Base-by-base conservation (phyloP, 2,113 vertebrate genomes). In the Ranitomeya variabilis region DNA sequence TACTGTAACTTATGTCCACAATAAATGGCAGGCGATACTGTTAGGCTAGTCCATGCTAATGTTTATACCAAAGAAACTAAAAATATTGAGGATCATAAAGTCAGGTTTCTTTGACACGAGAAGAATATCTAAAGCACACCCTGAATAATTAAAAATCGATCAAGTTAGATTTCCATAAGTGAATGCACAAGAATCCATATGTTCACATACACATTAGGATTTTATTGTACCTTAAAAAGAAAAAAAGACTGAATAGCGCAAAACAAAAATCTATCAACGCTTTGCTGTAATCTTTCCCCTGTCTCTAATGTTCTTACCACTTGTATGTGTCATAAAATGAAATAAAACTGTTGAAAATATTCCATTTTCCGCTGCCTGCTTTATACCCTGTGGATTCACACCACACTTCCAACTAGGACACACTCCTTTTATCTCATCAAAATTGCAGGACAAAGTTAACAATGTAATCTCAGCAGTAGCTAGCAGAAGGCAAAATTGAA, bases 381-480 rank as follows among this genome's bases (percentile, higher is more conserved):
- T 80, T 88, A 88, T 88, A 88, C 87, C 87, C 87, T 83, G 87
- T 83, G 87, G 87, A 88, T 88, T 88, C 80, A 88, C 87, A 88
- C 80, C 87, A 88, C n/a, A 83, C 87, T 88, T 88, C 87, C 80
- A 88, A 73, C 80, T 88, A 88, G 67, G 80, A 82, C 87, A 76
- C 66, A 83, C 80, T 88, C 80, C 67, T 88, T 88, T 88, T 83
- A 88, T 88, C 87, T 83, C 80, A 88, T 83, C 80, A 88, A 88
- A 88, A 88, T 88, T 88, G 71, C 80, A 88, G 57, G 80, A 77
- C 80, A 88, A 88, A 88, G 87, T 88, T 88, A 88, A 88, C 80
- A 88, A 83, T 88, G 80, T 88, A 88, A 88, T 88, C 87, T 82
- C 87, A 88, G 87, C 87, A 88, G 87, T 83, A 77, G 80, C 80